Conservation (phyloP, 2,797 vertebrate species). For the Gallinago stenura region DNA sequence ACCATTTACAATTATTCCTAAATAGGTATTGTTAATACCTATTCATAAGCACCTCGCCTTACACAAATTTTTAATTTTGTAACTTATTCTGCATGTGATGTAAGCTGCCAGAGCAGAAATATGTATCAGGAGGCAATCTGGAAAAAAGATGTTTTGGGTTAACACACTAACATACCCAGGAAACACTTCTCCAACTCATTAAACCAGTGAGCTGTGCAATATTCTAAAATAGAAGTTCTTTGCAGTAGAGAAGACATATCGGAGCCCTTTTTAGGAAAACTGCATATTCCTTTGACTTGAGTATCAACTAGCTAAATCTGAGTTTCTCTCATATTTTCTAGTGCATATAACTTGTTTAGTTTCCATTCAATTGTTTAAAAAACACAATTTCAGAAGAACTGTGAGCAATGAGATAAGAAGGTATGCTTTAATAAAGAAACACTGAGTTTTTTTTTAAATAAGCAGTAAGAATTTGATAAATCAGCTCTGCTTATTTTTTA, state of each 20-base stretch:
- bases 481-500: neutral
- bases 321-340: neutral
- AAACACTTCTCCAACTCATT: neutral
- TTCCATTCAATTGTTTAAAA: neutral
- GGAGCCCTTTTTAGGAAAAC: neutral
- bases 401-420: neutral
- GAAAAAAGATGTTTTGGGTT: neutral
- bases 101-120: neutral
- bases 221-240: neutral
- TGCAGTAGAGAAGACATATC: too few relatives aligned
- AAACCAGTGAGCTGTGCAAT: neutral
- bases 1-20: neutral
- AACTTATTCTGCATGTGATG: neutral
- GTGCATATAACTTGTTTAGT: neutral
- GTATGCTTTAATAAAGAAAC: neutral
- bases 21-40: neutral
- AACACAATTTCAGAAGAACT: neutral
- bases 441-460: neutral
- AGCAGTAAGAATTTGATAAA: neutral
- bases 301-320: neutral
- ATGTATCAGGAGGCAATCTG: neutral
- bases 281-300: neutral
- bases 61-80: neutral
- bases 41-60: neutral
- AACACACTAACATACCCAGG: neutral